Conservation (phyloP, 2,797 vertebrate species). For the Centroberyx gerrardi region DNA sequence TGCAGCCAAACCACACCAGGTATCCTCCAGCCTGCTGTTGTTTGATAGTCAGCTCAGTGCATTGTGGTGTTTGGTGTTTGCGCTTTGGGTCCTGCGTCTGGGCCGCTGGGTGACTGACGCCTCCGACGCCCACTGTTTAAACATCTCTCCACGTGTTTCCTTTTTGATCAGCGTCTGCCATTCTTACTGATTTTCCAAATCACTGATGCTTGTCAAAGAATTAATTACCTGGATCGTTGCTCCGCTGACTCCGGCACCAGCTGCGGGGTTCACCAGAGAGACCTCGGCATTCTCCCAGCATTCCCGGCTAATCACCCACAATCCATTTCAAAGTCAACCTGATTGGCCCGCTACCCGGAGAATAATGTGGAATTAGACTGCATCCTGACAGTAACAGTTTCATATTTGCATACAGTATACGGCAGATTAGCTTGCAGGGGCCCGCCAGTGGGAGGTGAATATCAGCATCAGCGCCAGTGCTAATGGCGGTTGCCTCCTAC, state of each 20-base stretch:
- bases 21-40: conserved; percentile 54
- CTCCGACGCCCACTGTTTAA: conserved; percentile 81
- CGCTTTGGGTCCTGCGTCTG: conserved; percentile 51
- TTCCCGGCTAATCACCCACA: conserved; percentile 86
- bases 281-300: conserved; percentile 81
- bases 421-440: conserved; percentile 78
- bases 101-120: conserved; percentile 71
- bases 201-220: conserved; percentile 89
- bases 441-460: conserved; percentile 75
- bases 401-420: conserved; percentile 84
- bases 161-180: conserved; percentile 87
- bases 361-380: conserved; percentile 85
- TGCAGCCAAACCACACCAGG: conserved; percentile 25
- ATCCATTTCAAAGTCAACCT: conserved; percentile 89
- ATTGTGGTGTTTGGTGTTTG: conserved; percentile 66
- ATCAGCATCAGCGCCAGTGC: conserved; percentile 68
- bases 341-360: conserved; percentile 82
- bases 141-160: conserved; percentile 85
- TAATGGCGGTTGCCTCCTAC: conserved; percentile 81
- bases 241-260: conserved; percentile 82
- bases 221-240: conserved; percentile 89
- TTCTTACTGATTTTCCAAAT: conserved; percentile 90
- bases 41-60: conserved; percentile 67
- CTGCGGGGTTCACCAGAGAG: conserved; percentile 78
- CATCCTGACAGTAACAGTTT: conserved; percentile 83